Evolutionary conservation across 2,113 vertebrate species (phyloP).

Genomic region (Antigone vipio): DNA sequence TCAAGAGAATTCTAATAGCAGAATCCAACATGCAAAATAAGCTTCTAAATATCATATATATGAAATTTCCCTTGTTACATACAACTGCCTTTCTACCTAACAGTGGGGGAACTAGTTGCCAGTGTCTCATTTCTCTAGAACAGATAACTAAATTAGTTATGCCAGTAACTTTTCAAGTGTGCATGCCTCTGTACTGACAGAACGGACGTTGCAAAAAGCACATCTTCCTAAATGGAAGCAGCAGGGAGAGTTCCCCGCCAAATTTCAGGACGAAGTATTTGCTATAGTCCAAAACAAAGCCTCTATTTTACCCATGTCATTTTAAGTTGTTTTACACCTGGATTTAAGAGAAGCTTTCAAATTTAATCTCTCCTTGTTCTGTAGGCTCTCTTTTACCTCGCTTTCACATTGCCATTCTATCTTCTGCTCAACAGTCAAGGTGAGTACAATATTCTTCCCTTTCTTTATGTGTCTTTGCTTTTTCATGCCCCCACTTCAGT

Average conservation of each 20-base stretch:
- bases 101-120: not conserved
- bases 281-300: not conserved
- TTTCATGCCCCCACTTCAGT: not conserved
- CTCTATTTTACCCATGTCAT: accelerated
- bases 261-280: not conserved
- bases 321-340: not conserved
- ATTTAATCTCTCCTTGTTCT: not conserved
- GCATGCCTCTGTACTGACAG: not conserved
- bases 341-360: not conserved
- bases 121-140: not conserved
- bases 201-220: not conserved
- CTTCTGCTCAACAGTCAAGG: not conserved
- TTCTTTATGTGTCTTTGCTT: not conserved
- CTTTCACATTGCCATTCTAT: not conserved
- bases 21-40: not conserved
- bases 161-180: not conserved
- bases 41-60: not conserved
- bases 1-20: not conserved
- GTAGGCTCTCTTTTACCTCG: not conserved
- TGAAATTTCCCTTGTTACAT: not conserved
- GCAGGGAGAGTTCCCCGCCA: not conserved
- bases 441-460: not conserved
- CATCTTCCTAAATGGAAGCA: not conserved
- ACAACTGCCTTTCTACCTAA: not conserved
- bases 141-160: no score